Evolutionary conservation across 2,888 invertebrate genomes (phyloP), one percentile per base, ranked within the genome.

Genomic region (Drosophila algonquin): DNA sequence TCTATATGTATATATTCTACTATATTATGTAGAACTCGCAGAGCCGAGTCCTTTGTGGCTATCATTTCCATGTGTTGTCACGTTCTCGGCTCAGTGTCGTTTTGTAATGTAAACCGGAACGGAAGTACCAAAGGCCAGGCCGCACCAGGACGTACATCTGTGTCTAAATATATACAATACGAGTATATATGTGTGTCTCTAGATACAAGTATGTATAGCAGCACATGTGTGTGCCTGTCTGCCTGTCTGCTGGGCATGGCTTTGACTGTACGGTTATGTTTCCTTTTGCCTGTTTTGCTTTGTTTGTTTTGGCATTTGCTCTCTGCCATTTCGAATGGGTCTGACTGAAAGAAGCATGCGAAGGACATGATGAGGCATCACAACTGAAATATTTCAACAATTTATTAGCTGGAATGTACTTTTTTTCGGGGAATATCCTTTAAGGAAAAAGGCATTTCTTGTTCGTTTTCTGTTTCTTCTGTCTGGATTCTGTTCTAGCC

Each of bases 21-120:
- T 5, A 1, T 9, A 14, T 2, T 3, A 27, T 44, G 45, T 12
- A 56, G 45, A 10, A 35, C 16, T 12, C 30, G 14, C 18, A 8
- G 48, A 35, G 46, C 46, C 44, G 27, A 18, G 76, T 87, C 86
- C 83, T 82, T 87, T 79, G 88, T 59, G 83, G 88, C 55, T 80
- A 68, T 61, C 67, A 64, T 64, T 70, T 77, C 61, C 67, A 61
- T 73, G 76, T 74, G 82, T 77, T 62, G 72, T 75, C 69, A 73
- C 68, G 75, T 73, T 68, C 67, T 73, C 56, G 73, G 18, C 30
- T 44, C 32, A 35, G 46, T 35, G 46, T 16, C 45, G 59, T 72
- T 75, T 65, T 77, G 87, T 73, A 87, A 74, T 53, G 62, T 72
- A 63, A 78, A 63, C 46, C 67, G 63, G 74, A 80, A 72, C 80